Conservation (phyloP, 2,888 invertebrate genomes). For the Drosophila infuscata region DNA sequence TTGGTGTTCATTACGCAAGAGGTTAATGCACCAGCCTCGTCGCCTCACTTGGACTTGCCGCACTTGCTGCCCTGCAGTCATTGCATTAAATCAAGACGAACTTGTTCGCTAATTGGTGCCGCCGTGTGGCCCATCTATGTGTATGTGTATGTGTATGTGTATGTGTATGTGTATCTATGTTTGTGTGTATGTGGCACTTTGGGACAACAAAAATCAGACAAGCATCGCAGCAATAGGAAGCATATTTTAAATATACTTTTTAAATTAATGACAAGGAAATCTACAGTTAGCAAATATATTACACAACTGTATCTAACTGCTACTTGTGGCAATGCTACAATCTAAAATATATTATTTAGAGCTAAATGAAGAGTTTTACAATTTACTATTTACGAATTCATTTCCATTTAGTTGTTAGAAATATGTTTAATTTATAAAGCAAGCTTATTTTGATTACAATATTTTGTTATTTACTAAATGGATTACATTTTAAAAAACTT, state of each 20-base stretch:
- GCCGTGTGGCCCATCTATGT: constrained; percentile 38
- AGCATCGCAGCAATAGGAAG: neutral
- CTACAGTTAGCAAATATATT: neutral
- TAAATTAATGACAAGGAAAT: constrained; percentile 3
- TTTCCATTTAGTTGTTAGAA: neutral
- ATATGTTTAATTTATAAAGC: neutral
- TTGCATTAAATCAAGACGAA: constrained; percentile 69
- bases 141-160: neutral
- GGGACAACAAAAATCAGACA: constrained; percentile 37
- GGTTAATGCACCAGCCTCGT: constrained; percentile 72
- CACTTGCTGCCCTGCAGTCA: constrained; percentile 63
- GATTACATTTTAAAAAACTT: neutral
- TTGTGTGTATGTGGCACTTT: constrained; percentile 34
- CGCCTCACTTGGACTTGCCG: constrained; percentile 29
- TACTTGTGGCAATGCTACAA: neutral
- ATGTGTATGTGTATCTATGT: constrained; percentile 19
- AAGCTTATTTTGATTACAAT: neutral
- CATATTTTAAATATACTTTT: constrained; percentile 3
- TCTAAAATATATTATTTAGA: neutral
- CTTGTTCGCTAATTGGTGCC: constrained; percentile 68
- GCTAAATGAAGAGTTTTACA: neutral
- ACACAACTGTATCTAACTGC: constrained; percentile 10
- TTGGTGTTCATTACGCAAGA: constrained; percentile 81
- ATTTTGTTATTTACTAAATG: neutral
- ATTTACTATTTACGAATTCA: neutral